phyloP scores from a whole-genome alignment of 1,140 invertebrate species.

The Drosophila bocki region DNA sequence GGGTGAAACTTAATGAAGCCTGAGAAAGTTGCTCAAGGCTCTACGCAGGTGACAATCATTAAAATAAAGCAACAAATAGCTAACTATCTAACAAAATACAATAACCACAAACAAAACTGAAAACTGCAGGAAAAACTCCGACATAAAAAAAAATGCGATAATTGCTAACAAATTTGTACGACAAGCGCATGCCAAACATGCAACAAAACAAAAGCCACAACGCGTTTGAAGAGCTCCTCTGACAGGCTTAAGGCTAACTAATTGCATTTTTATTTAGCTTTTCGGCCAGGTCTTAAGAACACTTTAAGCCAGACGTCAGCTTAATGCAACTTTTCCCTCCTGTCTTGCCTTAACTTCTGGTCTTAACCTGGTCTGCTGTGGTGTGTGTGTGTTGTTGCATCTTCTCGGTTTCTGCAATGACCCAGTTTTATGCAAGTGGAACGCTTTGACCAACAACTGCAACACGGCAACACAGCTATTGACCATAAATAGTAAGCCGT shows the following conservation, averaged over 20 bases:
- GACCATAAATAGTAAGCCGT: slow-evolving; percentile 70
- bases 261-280: slow-evolving; percentile 38
- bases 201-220: slow-evolving; percentile 40
- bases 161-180: slow-evolving; percentile 74
- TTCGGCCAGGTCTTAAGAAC: slow-evolving; percentile 26
- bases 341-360: slow-evolving; percentile 23
- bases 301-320: background rate
- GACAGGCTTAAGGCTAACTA: slow-evolving; percentile 38
- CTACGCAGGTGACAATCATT: slow-evolving; percentile 70
- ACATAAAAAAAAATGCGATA: slow-evolving; percentile 61
- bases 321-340: background rate
- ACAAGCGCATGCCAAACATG: slow-evolving; percentile 55
- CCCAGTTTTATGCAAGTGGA: slow-evolving; percentile 84
- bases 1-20: slow-evolving; percentile 81
- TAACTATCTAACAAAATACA: slow-evolving; percentile 39
- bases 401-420: slow-evolving; percentile 55
- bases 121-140: slow-evolving; percentile 15
- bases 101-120: slow-evolving; percentile 24
- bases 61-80: slow-evolving; percentile 51
- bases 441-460: slow-evolving; percentile 68
- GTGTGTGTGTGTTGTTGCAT: slow-evolving; percentile 10
- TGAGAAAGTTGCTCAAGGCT: slow-evolving; percentile 71
- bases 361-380: slow-evolving; percentile 7
- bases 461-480: slow-evolving; percentile 45
- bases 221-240: slow-evolving; percentile 14